These are phyloP conservation scores for Phyllostomus discolor DNA, from an alignment of 2,113 vertebrate genomes.

Conservation along the genomic window DNA sequence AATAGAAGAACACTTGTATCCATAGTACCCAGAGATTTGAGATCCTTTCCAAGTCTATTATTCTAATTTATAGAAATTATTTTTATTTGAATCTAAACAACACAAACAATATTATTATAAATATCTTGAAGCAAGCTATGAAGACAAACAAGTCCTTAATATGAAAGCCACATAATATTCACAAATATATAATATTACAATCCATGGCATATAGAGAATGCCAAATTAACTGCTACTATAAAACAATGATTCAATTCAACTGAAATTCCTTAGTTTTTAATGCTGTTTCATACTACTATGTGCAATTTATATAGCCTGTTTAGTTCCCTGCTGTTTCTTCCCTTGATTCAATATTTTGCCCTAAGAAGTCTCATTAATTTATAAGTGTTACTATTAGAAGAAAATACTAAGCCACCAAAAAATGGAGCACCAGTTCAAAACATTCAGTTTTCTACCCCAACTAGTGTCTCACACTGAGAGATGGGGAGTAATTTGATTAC, in stretches of 20 bases:
- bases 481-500: slow-evolving; percentile 7
- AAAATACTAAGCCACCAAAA: slow-evolving; percentile 59
- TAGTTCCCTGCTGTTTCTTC: slow-evolving; percentile 59
- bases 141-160: slow-evolving; percentile 37
- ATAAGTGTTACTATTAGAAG: slow-evolving; percentile 55
- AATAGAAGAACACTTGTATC: neutral
- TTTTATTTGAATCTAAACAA: slow-evolving; percentile 61
- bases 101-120: slow-evolving; percentile 51
- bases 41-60: neutral
- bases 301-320: slow-evolving; percentile 62
- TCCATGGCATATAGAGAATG: slow-evolving; percentile 28
- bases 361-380: slow-evolving; percentile 65
- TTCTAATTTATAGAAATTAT: slow-evolving; percentile 55
- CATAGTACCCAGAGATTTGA: neutral
- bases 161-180: slow-evolving; percentile 43
- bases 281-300: slow-evolving; percentile 59
- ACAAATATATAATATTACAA: slow-evolving; percentile 61
- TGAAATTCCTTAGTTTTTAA: slow-evolving; percentile 62
- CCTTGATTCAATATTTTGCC: slow-evolving; percentile 56
- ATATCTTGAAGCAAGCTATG: slow-evolving; percentile 47
- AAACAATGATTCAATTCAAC: slow-evolving; percentile 63
- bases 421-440: slow-evolving; percentile 56
- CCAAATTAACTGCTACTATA: slow-evolving; percentile 65
- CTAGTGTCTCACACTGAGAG: slow-evolving; percentile 3
- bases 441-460: slow-evolving; percentile 38